Base-by-base conservation (phyloP, 2,888 invertebrate species). In the Ophion ventricosus region DNA sequence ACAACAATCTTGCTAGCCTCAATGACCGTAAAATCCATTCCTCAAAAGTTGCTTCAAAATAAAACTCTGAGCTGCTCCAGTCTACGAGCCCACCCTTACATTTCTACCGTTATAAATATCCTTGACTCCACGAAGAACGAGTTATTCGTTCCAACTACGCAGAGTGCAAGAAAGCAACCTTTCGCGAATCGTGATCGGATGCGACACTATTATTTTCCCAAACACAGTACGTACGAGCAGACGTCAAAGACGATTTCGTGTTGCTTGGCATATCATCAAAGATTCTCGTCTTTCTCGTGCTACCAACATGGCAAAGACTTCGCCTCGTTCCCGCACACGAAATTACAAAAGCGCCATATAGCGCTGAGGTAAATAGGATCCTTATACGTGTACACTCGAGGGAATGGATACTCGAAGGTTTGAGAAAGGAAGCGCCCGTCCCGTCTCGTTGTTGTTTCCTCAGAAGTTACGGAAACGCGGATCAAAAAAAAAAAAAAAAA, bases 361-460 rank as follows among this genome's bases (percentile, higher is more conserved):
- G 35, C n/a, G 35, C 64, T 17, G 35, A 74, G 59, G 59, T 61
- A 70, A 81, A 77, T 67, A 74, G 43, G 78, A 84, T 84, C 69
- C 78, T 84, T 75, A 81, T 78, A 74, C 67, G 49, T 17, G n/a
- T 64, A 74, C 54, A 43, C 23, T 25, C 26, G 61, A 64, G 69
- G 64, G 74, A 83, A 84, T 80, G 83, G 87, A 77, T 49, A 49
- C 14, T 17, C 49, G 49, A 11, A 49, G 64, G 25, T 72, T 66
- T 40, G 35, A 63, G 72, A 64, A 79, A 64, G 61, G 49, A 76
- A 88, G 84, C 86, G 83, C 80, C 11, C 43, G n/a, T 64, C 49
- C n/a, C 11, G 35, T 84, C 77, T 83, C 87, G 85, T 80, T 87
- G 85, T 80, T 87, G 87, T 87, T 91, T 90, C 90, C 87, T 90